A percentile compares a stretch with the other conserved stretches of the same genome.
phyloP scores from a whole-genome alignment of 2,888 invertebrate species.

The Troides oblongomaculatus region DNA sequence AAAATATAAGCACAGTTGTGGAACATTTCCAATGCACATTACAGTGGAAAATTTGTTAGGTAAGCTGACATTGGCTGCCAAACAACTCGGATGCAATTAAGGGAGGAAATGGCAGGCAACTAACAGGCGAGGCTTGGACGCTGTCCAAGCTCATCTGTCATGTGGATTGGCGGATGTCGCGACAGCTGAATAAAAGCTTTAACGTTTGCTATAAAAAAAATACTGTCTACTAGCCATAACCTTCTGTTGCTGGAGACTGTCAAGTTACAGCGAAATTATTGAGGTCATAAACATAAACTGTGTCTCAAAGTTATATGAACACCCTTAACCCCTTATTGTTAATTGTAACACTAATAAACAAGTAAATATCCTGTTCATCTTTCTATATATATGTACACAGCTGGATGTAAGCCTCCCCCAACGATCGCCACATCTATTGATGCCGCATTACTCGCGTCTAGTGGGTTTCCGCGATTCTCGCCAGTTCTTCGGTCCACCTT shows the following conservation, averaged over 20 bases:
- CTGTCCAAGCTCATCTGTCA: slow-evolving; percentile 21
- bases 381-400: too few species aligned
- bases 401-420: too few species aligned
- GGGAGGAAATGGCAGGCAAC: slow-evolving; percentile 21
- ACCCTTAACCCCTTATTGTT: too few species aligned
- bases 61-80: slow-evolving; percentile 10
- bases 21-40: slow-evolving; percentile 7
- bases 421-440: too few species aligned
- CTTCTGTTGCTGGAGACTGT: neutral
- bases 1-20: neutral
- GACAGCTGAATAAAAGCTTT: slow-evolving; percentile 19
- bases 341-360: too few species aligned
- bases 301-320: too few species aligned
- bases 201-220: neutral
- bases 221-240: neutral
- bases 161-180: slow-evolving; percentile 21
- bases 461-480: too few species aligned
- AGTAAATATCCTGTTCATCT: too few species aligned
- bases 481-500: too few species aligned
- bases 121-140: slow-evolving; percentile 24
- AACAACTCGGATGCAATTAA: slow-evolving; percentile 25
- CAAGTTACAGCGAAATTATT: neutral
- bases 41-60: slow-evolving; percentile 2
- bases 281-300: neutral
- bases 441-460: too few species aligned